Evolutionary conservation across 2,888 invertebrate species (phyloP), one percentile per base, ranked within the genome.

Genomic region (Rambutsinella grinnellia): DNA sequence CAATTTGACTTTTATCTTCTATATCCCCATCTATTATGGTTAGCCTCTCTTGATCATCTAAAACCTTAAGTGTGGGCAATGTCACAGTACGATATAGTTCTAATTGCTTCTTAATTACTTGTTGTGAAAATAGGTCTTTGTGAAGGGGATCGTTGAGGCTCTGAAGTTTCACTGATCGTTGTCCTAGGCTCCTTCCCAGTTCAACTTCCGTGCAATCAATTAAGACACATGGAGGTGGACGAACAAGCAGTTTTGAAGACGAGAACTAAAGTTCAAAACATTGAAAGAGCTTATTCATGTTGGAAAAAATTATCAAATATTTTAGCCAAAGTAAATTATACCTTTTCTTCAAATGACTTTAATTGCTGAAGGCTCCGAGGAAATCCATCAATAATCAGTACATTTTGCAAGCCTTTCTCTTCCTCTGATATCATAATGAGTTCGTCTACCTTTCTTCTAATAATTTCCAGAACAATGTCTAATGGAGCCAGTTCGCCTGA

Each of bases 141-240:
- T 94, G 88, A 13, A 66, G 66, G 24, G 72, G 58, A 53, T 69
- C 58, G 56, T 74, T 76, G n/a, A 62, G 51, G 66, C 67, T 71
- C 24, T 77, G 69, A 8, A 76, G 62, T 58, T 79, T 78, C 5
- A 60, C 46, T 47, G 81, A 80, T 19, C 85, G 67, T 46, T 84
- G 82, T 5, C 85, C 85, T 24, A 85, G 65, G 75, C 84, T 85
- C 26, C 95, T 90, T 0, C 94, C 95, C 56, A 95, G 88, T 86
- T 95, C 94, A 74, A 95, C 89, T 87, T 96, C 96, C 0, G 96
- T 95, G 85, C 96, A 96, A 87, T 97, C 97, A 84, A 97, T 88
- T 0, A 97, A 89, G 3, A 97, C 91, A 85, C 95, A 90, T 0
- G 93, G 91, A 10, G 70, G 70, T 26, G 69, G 69, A 46, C 76